Evolutionary conservation across 2,113 vertebrate species (phyloP), one percentile per base, ranked within the genome.

Genomic region (Gopherus evgoodei): DNA sequence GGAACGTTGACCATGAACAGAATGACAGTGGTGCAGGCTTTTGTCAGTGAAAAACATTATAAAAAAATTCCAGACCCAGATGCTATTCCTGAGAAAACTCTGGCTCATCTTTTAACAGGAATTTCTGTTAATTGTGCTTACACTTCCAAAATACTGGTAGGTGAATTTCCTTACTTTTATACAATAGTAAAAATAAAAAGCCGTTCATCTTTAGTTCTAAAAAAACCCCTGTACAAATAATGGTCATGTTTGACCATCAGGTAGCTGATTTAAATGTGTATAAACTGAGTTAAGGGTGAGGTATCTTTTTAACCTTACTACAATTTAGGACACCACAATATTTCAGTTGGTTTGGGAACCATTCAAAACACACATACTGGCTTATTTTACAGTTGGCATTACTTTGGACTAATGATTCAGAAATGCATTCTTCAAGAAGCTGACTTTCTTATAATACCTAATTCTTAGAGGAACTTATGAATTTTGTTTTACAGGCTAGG

Each of bases 71-170:
- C 99, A 82, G 99, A 99, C 88, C 98, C 99, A 24, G 99, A 99
- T 93, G 98, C 97, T 97, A 98, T 99, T 96, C 98, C 99, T 95
- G 97, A 99, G 90, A 98, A 98, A 98, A 98, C 96, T 86, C 97
- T 99, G 97, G 99, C 99, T 96, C 98, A 98, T 80, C 98, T 99
- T 91, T 97, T 99, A 97, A 98, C 99, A 96, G 99, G 99, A 94
- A 99, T 99, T 97, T 99, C 99, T 84, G 99, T 99, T 95, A 99
- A 99, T 96, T 99, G 99, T 97, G 99, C 99, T 98, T 99, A 99
- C 95, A 99, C 99, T 87, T 99, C 99, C 83, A 99, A 99, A 98
- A 99, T 99, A 97, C 98, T 99, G 99, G 99, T 99, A 98, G 97
- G 98, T 88, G 78, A 2, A 86, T 88, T 94, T 90, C 75, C 90